Base-by-base conservation (phyloP, 1,140 invertebrate genomes). In the Melitaea cinxia region DNA sequence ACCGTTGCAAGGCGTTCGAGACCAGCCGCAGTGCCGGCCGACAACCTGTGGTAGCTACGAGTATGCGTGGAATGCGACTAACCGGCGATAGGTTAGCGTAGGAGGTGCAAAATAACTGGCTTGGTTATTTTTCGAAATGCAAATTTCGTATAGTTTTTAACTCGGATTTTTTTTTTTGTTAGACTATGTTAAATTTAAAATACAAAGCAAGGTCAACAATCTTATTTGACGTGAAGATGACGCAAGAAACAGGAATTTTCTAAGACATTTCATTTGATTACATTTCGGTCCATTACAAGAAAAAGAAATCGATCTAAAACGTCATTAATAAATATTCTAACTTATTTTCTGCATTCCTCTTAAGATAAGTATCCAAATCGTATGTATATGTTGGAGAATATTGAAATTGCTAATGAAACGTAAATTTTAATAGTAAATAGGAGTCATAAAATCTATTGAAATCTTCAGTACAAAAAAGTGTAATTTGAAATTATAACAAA, bases 41-140 rank as follows among this genome's bases (percentile, higher is more conserved):
- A 85, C 85, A 89, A 89, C 87, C 86, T 83, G 81, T 73, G 78
- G 77, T 75, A 79, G 79, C 23, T 81, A 87, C 86, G 83, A 75
- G 72, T 57, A 87, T 87, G 83, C 76, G 72, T 57, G 81, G 86
- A 85, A 89, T 89, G 86, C 80, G 82, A 82, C 80, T 83, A 84
- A 76, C 71, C 72, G 76, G 65, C 74, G 73, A 73, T 75, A 73
- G 70, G 77, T 77, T 78, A 75, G 82, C 77, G 83, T 85, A 79
- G 82, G 80, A 82, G 79, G 82, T 77, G 73, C 76, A 80, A 52
- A 53, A 42, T 53, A 49, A 56, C 39, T 47, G 9, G 42, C 42
- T 72, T 73, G 64, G 73, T 72, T 70, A 35, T 49, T 71, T 75
- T 75, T 73, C 70, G 63, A 69, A 73, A 62, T 65, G 74, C 70